Evolutionary conservation across 2,113 vertebrate genomes (phyloP), one percentile per base, ranked within the genome.

Genomic region (Ophthalmolycus amberensis): DNA sequence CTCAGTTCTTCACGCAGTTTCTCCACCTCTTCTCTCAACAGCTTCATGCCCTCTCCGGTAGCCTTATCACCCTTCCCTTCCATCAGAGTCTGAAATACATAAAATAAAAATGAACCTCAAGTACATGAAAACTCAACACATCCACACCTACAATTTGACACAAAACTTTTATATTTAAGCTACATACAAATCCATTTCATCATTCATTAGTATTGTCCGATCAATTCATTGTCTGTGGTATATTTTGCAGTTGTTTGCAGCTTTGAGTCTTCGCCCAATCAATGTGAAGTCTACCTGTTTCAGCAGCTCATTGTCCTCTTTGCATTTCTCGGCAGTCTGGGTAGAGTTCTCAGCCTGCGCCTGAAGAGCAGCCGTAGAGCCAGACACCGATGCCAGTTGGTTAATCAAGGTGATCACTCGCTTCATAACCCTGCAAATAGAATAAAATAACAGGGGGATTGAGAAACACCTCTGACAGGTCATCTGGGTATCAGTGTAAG

Each of bases 391-490:
- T 62, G 97, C 97, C 90, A 99, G 70, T 79, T 97, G 95, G 94
- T 95, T 98, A 76, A 99, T 97, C 91, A 99, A 94, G 9, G 95
- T 97, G 85, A 98, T 77, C 79, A 97, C 92, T 83, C 97, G 96
- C 91, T 97, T 96, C 94, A 99, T 93, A 18, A 95, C 92, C 14
- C 95, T 96, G 82, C 0, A 63, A 70, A 67, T 54, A n/a, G 0
- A 46, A 34, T 2, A 9, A 10, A 54, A 52, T 12, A 25, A 38
- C 1, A 25, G n/a, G 3, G 3, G 10, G 12, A 59, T 6, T 50
- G 20, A 46, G 4, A 63, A 69, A 62, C 6, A 5, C 4, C 20
- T 18, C 20, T 52, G 20, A 25, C 11, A 11, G 11, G 18, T 20
- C 40, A n/a, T 52, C 5, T 1, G 9, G 29, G 14, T 20, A 15